phyloP scores from a whole-genome alignment of 2,797 vertebrate species.

The Ateles fusciceps region DNA sequence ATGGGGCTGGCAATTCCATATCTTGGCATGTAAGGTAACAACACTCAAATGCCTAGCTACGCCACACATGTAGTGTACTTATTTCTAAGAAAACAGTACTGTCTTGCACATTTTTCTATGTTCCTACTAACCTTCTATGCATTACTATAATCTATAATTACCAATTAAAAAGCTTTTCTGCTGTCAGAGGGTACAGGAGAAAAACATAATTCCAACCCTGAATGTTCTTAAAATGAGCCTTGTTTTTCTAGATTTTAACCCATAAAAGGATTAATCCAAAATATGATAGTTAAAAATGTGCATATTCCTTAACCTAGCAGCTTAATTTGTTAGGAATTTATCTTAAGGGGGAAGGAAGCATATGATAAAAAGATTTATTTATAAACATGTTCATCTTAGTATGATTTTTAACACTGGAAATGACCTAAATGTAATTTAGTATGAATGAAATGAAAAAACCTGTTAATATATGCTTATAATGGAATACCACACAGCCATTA shows the following conservation, averaged over 20 bases:
- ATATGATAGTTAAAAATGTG: background rate
- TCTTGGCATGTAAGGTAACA: background rate
- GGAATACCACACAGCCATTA: background rate
- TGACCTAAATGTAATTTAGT: background rate
- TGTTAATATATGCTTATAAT: background rate
- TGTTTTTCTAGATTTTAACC: background rate
- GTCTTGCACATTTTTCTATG: background rate
- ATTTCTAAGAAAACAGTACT: background rate
- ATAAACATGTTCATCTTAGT: background rate
- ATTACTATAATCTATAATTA: background rate
- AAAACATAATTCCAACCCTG: background rate
- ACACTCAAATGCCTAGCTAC: background rate
- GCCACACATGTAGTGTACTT: background rate
- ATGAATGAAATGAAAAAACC: background rate
- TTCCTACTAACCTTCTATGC: background rate
- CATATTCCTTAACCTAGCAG: background rate
- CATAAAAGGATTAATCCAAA: background rate
- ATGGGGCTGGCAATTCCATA: background rate
- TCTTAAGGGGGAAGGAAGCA: background rate
- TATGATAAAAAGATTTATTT: background rate
- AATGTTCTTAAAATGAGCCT: background rate
- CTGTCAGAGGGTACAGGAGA: background rate
- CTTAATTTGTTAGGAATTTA: background rate
- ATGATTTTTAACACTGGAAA: slow-evolving; percentile 12
- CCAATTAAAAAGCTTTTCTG: background rate